Evolutionary conservation across 2,113 vertebrate species (phyloP).

Genomic region (Heterotis niloticus): DNA sequence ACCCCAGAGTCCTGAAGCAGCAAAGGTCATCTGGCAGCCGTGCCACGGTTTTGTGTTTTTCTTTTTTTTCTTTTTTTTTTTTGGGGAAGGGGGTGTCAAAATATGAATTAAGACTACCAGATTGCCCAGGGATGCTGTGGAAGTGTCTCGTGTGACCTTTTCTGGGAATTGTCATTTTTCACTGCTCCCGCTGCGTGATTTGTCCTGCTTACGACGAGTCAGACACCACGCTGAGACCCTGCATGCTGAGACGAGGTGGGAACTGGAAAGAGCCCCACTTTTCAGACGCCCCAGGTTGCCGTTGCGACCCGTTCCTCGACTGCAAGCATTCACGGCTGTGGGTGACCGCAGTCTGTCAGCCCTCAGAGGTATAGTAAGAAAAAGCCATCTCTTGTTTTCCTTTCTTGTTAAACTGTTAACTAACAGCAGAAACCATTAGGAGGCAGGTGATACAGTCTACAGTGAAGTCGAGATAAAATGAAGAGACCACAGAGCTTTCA

Average conservation of each 20-base stretch:
- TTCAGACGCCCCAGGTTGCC: too few relatives aligned
- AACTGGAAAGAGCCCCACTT: conserved; percentile 44
- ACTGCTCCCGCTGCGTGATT: conserved; percentile 59
- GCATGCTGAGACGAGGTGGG: conserved; percentile 60
- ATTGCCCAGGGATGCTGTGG: conserved; percentile 64
- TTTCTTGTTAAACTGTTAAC: background rate
- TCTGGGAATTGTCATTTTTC: conserved; percentile 76
- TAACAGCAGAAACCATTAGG: background rate
- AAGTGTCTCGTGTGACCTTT: conserved; percentile 73
- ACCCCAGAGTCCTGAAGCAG: conserved; percentile 58
- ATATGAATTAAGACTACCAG: conserved; percentile 78
- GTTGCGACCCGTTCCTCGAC: background rate
- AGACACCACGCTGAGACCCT: conserved; percentile 50
- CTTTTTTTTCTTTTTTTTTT: too few relatives aligned
- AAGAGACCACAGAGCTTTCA: background rate
- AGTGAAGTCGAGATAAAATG: background rate
- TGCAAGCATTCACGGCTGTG: background rate
- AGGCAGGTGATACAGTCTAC: background rate
- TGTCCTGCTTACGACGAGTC: conserved; percentile 67
- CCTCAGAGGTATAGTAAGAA: background rate
- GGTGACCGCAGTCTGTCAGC: background rate
- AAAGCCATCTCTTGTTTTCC: background rate
- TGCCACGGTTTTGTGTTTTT: conserved; percentile 44
- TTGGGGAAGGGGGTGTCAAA: conserved; percentile 66
- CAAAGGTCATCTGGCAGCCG: conserved; percentile 66